Evolutionary conservation across 2,797 vertebrate genomes (phyloP).

Genomic region (Spinibarbus caldwelli): DNA sequence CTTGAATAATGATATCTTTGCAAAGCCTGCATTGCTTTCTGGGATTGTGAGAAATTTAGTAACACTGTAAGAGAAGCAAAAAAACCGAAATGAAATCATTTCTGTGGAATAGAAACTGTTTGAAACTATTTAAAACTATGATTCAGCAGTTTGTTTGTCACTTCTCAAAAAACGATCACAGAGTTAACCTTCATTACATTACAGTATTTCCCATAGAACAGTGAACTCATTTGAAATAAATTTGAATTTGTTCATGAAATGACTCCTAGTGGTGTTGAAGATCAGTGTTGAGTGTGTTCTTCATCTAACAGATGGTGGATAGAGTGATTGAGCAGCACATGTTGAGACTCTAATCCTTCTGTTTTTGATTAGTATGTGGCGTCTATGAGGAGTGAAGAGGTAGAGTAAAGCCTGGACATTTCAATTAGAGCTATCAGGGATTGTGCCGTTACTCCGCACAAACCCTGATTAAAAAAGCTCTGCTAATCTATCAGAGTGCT

Average conservation of each 20-base stretch:
- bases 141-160: background rate
- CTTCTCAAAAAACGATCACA: background rate
- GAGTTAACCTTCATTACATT: background rate
- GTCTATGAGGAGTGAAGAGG: slow-evolving; percentile 36
- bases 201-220: background rate
- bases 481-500: slow-evolving; percentile 57
- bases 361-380: slow-evolving; percentile 68
- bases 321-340: slow-evolving; percentile 66
- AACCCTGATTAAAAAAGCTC: slow-evolving; percentile 59
- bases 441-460: slow-evolving; percentile 62
- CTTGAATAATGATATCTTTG: background rate
- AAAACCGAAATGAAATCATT: background rate
- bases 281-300: slow-evolving; percentile 44
- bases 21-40: background rate
- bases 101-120: background rate
- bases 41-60: background rate
- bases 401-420: slow-evolving; percentile 67
- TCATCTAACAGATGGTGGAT: slow-evolving; percentile 70
- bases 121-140: background rate
- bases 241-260: background rate
- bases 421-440: slow-evolving; percentile 73
- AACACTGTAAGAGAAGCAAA: background rate
- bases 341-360: slow-evolving; percentile 67
- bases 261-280: slow-evolving; percentile 32
- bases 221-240: background rate